phyloP scores from a whole-genome alignment of 2,888 invertebrate species.

The Drosophila neotestacea region DNA sequence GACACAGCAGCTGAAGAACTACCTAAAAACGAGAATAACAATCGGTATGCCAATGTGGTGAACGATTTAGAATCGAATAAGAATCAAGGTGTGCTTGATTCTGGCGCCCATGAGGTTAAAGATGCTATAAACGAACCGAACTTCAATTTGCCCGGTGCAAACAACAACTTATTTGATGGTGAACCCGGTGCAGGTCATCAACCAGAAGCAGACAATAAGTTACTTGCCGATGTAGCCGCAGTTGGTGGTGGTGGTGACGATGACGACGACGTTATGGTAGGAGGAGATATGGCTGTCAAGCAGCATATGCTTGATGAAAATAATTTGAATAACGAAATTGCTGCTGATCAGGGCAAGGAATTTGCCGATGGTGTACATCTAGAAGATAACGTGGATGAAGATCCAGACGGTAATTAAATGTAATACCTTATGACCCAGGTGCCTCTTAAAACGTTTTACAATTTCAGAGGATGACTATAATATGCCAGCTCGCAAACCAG shows the following conservation, averaged over 20 bases:
- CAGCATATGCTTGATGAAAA: slow-evolving; percentile 82
- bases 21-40: slow-evolving; percentile 78
- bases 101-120: slow-evolving; percentile 84
- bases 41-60: slow-evolving; percentile 83
- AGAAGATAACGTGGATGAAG: slow-evolving; percentile 84
- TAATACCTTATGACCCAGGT: neutral
- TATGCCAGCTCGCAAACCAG: slow-evolving; percentile 85
- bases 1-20: slow-evolving; percentile 74
- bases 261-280: slow-evolving; percentile 77
- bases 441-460: neutral
- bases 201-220: slow-evolving; percentile 48
- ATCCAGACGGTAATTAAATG: slow-evolving; percentile 85
- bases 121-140: slow-evolving; percentile 83
- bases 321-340: slow-evolving; percentile 86
- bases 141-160: slow-evolving; percentile 82
- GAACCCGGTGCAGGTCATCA: slow-evolving; percentile 49
- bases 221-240: slow-evolving; percentile 48
- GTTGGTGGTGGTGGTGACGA: slow-evolving; percentile 60
- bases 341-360: slow-evolving; percentile 85
- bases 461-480: slow-evolving; percentile 86
- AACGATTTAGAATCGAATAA: slow-evolving; percentile 73
- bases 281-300: slow-evolving; percentile 76
- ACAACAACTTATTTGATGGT: slow-evolving; percentile 78
- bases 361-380: slow-evolving; percentile 83
- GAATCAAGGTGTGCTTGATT: slow-evolving; percentile 76